A percentile compares a stretch with the other conserved stretches of the same genome.
phyloP scores from a whole-genome alignment of 2,888 invertebrate species.

The Automeris io region DNA sequence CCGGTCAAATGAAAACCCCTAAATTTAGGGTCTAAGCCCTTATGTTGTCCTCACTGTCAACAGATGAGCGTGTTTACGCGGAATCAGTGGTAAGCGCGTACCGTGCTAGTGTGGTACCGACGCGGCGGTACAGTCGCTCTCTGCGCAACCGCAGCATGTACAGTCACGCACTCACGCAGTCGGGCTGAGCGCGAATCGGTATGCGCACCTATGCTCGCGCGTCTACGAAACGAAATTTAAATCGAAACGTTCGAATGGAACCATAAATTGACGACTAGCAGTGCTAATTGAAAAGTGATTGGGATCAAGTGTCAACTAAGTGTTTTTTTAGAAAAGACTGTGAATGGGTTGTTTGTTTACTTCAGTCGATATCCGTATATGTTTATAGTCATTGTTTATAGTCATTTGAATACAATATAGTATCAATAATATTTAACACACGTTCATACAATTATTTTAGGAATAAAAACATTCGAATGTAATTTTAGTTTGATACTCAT shows the following conservation, averaged over 20 bases:
- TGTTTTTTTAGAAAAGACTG: conserved; percentile 31
- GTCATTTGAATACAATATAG: too few species aligned
- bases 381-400: conserved; percentile 23
- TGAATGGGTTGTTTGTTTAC: conserved; percentile 25
- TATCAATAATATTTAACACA: too few species aligned
- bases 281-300: conserved; percentile 36
- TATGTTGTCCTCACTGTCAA: too few species aligned
- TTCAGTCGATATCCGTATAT: conserved; percentile 39
- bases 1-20: too few species aligned
- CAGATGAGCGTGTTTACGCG: conserved; percentile 38
- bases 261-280: conserved; percentile 37
- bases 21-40: too few species aligned
- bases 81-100: conserved; percentile 8
- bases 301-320: conserved; percentile 43
- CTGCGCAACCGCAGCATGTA: conserved; percentile 27
- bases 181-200: conserved; percentile 54
- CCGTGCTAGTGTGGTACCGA: neutral
- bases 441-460: too few species aligned
- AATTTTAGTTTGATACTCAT: too few species aligned
- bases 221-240: conserved; percentile 34
- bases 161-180: conserved; percentile 36
- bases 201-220: conserved; percentile 57
- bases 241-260: conserved; percentile 48
- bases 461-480: neutral
- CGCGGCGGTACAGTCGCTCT: conserved; percentile 28